Evolutionary conservation across 2,797 vertebrate genomes (phyloP).

Genomic region (Forpus xanthops): DNA sequence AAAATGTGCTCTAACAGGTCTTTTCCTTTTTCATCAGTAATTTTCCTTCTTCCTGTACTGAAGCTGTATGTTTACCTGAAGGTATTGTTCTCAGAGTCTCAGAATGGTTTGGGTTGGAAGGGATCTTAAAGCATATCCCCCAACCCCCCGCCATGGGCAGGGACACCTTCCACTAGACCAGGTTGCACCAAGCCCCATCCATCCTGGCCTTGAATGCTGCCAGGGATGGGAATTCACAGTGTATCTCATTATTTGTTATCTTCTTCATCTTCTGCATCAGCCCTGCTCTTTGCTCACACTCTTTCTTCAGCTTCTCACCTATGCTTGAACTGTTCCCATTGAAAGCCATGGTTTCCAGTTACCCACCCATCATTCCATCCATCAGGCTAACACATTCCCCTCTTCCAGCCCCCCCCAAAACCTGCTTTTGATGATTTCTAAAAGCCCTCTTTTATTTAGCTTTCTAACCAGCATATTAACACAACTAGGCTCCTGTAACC

Average conservation of each 20-base stretch:
- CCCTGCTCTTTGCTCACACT: not conserved
- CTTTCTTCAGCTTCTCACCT: not conserved
- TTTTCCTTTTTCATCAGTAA: not conserved
- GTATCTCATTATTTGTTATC: not conserved
- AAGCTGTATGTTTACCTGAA: not conserved
- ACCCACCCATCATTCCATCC: not conserved
- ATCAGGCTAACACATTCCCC: not conserved
- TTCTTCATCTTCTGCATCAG: not conserved
- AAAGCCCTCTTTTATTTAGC: not conserved
- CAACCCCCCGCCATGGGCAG: not conserved
- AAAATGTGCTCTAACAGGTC: not conserved
- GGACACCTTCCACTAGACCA: not conserved
- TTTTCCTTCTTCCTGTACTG: not conserved
- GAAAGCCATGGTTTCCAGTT: not conserved
- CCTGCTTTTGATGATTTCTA: not conserved
- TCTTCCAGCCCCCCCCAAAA: not conserved
- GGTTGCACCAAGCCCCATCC: not conserved
- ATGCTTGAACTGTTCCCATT: not conserved
- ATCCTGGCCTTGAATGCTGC: not conserved
- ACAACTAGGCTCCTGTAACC: not conserved
- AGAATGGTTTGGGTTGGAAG: not conserved
- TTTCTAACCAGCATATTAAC: not conserved
- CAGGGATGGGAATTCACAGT: not conserved
- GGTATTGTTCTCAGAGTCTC: not conserved
- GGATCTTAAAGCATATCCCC: not conserved